Percentiles rank a stretch among this genome's conserved stretches.
Conservation (phyloP, 2,113 vertebrate species). For the Hystrix cristata region DNA sequence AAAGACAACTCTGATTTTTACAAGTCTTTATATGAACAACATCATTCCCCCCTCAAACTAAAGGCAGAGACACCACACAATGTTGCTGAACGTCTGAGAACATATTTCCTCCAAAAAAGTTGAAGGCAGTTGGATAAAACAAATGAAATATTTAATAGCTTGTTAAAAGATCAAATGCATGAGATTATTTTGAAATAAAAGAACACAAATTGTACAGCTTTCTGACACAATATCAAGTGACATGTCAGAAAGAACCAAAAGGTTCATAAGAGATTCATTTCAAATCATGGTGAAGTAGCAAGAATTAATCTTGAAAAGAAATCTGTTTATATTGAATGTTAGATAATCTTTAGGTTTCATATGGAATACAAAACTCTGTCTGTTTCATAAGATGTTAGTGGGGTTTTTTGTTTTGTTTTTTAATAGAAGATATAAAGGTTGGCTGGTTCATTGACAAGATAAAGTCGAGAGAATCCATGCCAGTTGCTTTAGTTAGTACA, state of each 20-base stretch:
- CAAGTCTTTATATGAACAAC: neutral
- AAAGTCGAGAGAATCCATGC: neutral
- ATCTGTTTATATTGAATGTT: neutral
- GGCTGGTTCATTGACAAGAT: neutral
- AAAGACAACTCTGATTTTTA: neutral
- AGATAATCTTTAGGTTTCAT: neutral
- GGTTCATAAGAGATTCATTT: neutral
- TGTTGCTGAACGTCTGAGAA: neutral
- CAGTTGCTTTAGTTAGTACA: neutral
- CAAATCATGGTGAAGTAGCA: neutral
- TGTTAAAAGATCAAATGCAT: neutral
- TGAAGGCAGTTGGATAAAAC: neutral
- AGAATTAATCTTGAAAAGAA: neutral
- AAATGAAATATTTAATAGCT: neutral
- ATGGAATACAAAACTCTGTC: neutral
- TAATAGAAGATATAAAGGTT: neutral
- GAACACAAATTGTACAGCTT: neutral
- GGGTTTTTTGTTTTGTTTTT: neutral
- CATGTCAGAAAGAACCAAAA: neutral
- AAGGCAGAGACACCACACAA: neutral
- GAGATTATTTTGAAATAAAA: slow-evolving; percentile 9
- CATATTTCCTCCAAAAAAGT: neutral
- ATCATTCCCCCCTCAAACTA: neutral
- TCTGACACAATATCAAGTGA: neutral
- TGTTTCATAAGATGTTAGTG: neutral